These are phyloP conservation scores for Ochropleura plecta DNA, from an alignment of 2,888 invertebrate genomes.

Conservation along the genomic window DNA sequence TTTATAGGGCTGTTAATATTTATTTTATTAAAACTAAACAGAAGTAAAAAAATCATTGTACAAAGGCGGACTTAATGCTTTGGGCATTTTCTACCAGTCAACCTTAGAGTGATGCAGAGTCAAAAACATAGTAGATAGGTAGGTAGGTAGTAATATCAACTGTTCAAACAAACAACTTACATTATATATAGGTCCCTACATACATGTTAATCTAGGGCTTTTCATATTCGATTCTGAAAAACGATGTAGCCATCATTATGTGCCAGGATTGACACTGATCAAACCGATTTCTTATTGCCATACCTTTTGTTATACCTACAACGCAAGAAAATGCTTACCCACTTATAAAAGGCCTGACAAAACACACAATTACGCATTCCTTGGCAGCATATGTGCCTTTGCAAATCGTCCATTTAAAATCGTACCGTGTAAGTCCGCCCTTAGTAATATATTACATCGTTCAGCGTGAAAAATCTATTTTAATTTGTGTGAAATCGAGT, in stretches of 20 bases:
- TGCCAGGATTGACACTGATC: background rate
- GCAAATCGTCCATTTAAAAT: constrained; percentile 42
- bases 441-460: constrained; percentile 56
- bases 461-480: constrained; percentile 64
- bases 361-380: constrained; percentile 36
- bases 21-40: too few relatives aligned
- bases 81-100: too few relatives aligned
- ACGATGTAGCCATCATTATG: background rate
- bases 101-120: too few relatives aligned
- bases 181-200: too few relatives aligned
- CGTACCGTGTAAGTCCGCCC: constrained; percentile 32
- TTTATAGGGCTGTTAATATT: too few relatives aligned
- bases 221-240: background rate
- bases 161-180: too few relatives aligned
- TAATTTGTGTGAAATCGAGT: constrained; percentile 63
- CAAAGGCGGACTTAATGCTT: too few relatives aligned
- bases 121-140: too few relatives aligned
- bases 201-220: too few relatives aligned
- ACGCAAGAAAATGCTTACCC: background rate
- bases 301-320: background rate
- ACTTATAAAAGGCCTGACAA: constrained; percentile 32
- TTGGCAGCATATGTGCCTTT: constrained; percentile 23
- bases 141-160: too few relatives aligned
- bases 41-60: too few relatives aligned
- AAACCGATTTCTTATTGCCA: background rate